These are phyloP conservation scores for Onychostoma macrolepis DNA, from an alignment of 2,113 vertebrate species.

Conservation along the genomic window DNA sequence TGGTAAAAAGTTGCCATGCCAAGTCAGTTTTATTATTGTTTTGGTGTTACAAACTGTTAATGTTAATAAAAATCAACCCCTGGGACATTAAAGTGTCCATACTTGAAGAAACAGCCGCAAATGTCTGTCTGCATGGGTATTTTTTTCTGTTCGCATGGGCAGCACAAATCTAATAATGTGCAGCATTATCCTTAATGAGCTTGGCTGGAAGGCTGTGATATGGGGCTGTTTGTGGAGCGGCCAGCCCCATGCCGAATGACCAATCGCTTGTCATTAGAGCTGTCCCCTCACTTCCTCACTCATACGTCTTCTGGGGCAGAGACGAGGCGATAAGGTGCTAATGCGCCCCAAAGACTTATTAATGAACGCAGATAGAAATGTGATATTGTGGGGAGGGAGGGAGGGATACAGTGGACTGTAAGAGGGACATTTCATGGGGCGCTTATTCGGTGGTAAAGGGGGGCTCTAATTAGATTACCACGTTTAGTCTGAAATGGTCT, in stretches of 20 bases:
- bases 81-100: conserved; percentile 59
- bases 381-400: conserved; percentile 75
- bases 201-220: conserved; percentile 52
- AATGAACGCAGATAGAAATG: conserved; percentile 82
- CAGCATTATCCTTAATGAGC: conserved; percentile 79
- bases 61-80: conserved; percentile 15
- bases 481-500: conserved; percentile 78
- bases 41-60: conserved; percentile 4
- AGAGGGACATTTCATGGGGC: conserved; percentile 80
- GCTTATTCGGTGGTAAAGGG: not conserved
- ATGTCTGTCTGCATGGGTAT: conserved; percentile 76
- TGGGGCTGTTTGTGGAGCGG: conserved; percentile 41
- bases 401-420: conserved; percentile 78
- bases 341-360: conserved; percentile 83
- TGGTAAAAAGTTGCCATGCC: not conserved
- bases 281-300: conserved; percentile 74
- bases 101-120: not conserved
- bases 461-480: conserved; percentile 79
- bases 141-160: conserved; percentile 69
- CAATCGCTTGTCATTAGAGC: conserved; percentile 77
- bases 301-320: conserved; percentile 76
- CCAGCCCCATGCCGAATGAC: conserved; percentile 73
- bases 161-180: conserved; percentile 81
- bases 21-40: not conserved
- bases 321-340: conserved; percentile 81